These are phyloP conservation scores for Ornithoptera priamus DNA, from an alignment of 2,888 invertebrate genomes.

Conservation along the genomic window DNA sequence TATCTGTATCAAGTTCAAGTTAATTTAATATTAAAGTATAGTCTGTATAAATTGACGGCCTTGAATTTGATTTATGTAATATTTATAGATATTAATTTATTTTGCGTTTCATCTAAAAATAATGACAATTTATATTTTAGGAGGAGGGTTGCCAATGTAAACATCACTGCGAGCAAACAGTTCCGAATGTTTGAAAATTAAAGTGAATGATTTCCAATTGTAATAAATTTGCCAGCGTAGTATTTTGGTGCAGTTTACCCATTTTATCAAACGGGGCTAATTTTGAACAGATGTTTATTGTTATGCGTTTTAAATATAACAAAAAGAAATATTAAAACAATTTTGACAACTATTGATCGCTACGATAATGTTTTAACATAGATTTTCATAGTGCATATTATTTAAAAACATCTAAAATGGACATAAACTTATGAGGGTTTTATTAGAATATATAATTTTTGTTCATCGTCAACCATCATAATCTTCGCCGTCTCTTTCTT, in stretches of 20 bases:
- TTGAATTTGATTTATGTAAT: no score
- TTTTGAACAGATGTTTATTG: conserved; percentile 60
- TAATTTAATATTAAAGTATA: no score
- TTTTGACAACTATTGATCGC: neutral
- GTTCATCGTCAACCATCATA: no score
- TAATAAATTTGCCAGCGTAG: conserved; percentile 57
- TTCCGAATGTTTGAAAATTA: conserved; percentile 48
- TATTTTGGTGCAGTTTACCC: conserved; percentile 47
- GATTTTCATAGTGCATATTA: neutral
- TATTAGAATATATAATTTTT: no score
- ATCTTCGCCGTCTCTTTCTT: no score
- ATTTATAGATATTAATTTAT: no score
- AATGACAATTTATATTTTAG: conserved; percentile 24
- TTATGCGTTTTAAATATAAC: conserved; percentile 41
- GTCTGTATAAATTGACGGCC: no score
- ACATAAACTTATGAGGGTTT: no score
- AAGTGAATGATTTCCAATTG: conserved; percentile 61
- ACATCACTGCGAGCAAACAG: conserved; percentile 27
- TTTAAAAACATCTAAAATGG: neutral
- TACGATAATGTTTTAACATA: neutral
- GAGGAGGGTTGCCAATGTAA: conserved; percentile 29
- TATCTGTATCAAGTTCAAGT: no score
- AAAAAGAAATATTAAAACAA: neutral
- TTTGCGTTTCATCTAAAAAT: conserved; percentile 11
- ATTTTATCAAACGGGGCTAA: conserved; percentile 50